These are phyloP conservation scores for Elgaria multicarinata DNA, from an alignment of 2,113 vertebrate species.

Conservation along the genomic window DNA sequence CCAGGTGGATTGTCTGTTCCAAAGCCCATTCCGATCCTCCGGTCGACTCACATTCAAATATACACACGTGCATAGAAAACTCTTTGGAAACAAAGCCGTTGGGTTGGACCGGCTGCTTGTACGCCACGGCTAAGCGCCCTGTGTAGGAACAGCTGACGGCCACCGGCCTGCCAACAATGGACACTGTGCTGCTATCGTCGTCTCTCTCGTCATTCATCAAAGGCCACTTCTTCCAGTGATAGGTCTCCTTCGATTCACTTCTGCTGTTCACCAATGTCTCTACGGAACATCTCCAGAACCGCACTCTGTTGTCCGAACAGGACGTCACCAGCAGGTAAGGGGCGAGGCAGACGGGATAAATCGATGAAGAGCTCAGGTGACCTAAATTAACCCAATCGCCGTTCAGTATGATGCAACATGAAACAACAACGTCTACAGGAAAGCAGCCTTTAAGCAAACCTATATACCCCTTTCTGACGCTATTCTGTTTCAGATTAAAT, in stretches of 20 bases:
- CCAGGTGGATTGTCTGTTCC: slow-evolving; percentile 95
- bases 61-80: slow-evolving; percentile 98
- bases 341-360: slow-evolving; percentile 97
- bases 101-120: slow-evolving; percentile 87
- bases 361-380: slow-evolving; percentile 97
- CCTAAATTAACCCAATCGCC: slow-evolving; percentile 77
- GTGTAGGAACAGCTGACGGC: slow-evolving; percentile 98
- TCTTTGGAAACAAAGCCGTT: slow-evolving; percentile 85
- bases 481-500: too few relatives aligned
- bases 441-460: not conserved
- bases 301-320: slow-evolving; percentile 93
- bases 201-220: slow-evolving; percentile 94
- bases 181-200: slow-evolving; percentile 92
- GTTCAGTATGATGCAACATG: slow-evolving; percentile 5
- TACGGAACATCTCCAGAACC: slow-evolving; percentile 94
- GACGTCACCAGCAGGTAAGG: slow-evolving; percentile 97
- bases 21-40: slow-evolving; percentile 98
- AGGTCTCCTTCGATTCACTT: slow-evolving; percentile 73
- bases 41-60: slow-evolving; percentile 98
- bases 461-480: too few relatives aligned
- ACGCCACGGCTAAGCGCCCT: slow-evolving; percentile 93
- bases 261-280: slow-evolving; percentile 72
- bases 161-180: slow-evolving; percentile 90
- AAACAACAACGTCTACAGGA: not conserved
- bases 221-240: slow-evolving; percentile 93